These are phyloP conservation scores for Phyllotreta striolata DNA, from an alignment of 2,888 invertebrate genomes.

Conservation along the genomic window DNA sequence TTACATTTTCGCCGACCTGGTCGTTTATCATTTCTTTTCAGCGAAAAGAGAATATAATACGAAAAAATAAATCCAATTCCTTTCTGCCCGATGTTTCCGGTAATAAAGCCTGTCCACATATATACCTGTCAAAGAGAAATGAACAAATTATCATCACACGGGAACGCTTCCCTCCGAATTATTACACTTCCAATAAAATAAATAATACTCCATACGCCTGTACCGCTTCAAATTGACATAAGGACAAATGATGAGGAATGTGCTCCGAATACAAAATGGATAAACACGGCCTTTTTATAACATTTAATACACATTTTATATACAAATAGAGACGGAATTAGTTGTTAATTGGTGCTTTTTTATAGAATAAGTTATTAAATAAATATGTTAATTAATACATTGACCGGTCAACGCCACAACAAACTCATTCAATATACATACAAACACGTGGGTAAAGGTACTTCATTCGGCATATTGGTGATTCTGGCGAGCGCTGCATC, in stretches of 20 bases:
- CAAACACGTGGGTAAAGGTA: no score
- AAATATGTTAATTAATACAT: no score
- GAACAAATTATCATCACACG: slow-evolving; percentile 23
- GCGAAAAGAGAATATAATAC: slow-evolving; percentile 3
- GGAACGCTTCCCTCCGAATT: slow-evolving; percentile 14
- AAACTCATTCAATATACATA: no score
- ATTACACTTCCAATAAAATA: slow-evolving; percentile 16
- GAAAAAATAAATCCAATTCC: slow-evolving; percentile 22
- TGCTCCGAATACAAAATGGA: no score
- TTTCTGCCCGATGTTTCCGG: slow-evolving; percentile 8
- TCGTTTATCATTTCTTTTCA: background rate
- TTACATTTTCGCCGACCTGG: background rate
- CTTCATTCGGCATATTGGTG: background rate
- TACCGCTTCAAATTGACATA: slow-evolving; percentile 5
- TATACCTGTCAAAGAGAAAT: slow-evolving; percentile 25
- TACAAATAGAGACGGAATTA: no score
- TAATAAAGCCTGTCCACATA: slow-evolving; percentile 25
- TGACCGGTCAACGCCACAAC: no score
- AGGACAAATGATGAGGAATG: no score
- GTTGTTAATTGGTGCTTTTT: no score
- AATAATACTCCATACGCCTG: background rate
- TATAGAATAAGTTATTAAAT: no score
- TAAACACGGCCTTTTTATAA: no score
- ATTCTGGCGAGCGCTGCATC: slow-evolving; percentile 8
- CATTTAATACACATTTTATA: no score